Evolutionary conservation across 2,888 invertebrate species (phyloP).

Genomic region (Drosophila flavopinicola): DNA sequence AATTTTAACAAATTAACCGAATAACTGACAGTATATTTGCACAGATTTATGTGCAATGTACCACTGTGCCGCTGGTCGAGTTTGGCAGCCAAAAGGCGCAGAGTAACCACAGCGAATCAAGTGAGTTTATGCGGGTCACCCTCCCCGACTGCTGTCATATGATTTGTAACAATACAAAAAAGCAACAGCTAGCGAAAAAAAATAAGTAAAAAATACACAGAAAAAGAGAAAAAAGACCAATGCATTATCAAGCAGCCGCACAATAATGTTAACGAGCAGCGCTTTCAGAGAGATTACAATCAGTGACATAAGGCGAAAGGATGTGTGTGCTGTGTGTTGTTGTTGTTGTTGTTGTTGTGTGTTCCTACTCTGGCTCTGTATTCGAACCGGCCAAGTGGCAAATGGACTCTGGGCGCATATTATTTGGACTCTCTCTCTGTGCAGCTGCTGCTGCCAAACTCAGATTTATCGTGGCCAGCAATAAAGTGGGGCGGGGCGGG

Average conservation of each 20-base stretch:
- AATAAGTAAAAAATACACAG: slow-evolving; percentile 12
- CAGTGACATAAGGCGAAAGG: slow-evolving; percentile 77
- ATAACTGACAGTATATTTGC: neutral
- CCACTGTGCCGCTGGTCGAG: slow-evolving; percentile 39
- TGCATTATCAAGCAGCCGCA: slow-evolving; percentile 56
- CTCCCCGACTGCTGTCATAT: slow-evolving; percentile 48
- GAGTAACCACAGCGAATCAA: slow-evolving; percentile 45
- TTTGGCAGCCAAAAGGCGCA: slow-evolving; percentile 60
- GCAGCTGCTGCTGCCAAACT: slow-evolving; percentile 24
- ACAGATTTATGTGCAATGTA: neutral
- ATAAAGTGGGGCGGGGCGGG: slow-evolving; percentile 24
- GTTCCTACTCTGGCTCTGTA: too few species aligned
- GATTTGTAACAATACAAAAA: slow-evolving; percentile 46
- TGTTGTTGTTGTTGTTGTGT: too few species aligned
- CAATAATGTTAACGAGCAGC: slow-evolving; percentile 78
- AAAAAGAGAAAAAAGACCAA: slow-evolving; percentile 52
- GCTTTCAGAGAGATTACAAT: slow-evolving; percentile 67
- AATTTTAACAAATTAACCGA: too few species aligned
- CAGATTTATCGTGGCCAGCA: slow-evolving; percentile 51
- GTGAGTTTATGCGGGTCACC: slow-evolving; percentile 67
- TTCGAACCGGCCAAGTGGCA: slow-evolving; percentile 43
- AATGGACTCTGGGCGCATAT: slow-evolving; percentile 50
- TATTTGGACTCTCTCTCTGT: slow-evolving; percentile 36
- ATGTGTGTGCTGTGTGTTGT: slow-evolving; percentile 42
- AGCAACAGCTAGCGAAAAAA: slow-evolving; percentile 50